A percentile compares a stretch with the other conserved stretches of the same genome.
Evolutionary conservation across 2,113 vertebrate genomes (phyloP).

Genomic region (Limanda limanda): DNA sequence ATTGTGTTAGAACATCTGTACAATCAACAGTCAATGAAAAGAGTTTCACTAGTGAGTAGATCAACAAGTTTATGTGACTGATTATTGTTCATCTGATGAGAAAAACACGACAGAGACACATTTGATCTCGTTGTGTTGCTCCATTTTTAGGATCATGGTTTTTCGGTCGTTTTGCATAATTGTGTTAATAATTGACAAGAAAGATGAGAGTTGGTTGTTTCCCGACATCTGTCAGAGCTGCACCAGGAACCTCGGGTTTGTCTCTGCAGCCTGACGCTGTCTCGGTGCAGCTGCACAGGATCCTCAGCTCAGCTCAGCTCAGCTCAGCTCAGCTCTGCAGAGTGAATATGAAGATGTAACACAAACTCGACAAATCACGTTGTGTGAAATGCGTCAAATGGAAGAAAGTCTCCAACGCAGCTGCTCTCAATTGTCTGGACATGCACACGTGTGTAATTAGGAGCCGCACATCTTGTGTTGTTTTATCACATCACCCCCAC

Average conservation of each 20-base stretch:
- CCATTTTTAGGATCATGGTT: too few species aligned
- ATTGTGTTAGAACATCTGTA: too few species aligned
- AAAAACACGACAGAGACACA: too few species aligned
- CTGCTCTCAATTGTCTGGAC: constrained; percentile 14
- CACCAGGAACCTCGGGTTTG: not conserved
- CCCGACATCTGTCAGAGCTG: not conserved
- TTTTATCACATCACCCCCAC: constrained; percentile 20
- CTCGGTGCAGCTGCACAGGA: not conserved
- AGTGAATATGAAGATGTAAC: not conserved
- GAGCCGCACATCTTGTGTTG: constrained; percentile 33
- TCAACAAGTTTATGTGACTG: too few species aligned
- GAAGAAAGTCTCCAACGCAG: not conserved
- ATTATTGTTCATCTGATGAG: too few species aligned
- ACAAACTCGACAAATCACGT: not conserved
- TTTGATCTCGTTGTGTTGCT: too few species aligned
- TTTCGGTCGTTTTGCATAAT: too few species aligned
- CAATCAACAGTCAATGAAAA: too few species aligned
- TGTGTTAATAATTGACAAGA: too few species aligned
- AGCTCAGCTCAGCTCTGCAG: not conserved
- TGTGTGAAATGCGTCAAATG: constrained; percentile 10
- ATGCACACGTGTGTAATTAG: constrained; percentile 4
- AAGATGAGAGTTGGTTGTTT: too few species aligned
- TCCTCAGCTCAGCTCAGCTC: not conserved
- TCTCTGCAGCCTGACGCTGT: not conserved
- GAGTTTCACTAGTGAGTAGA: too few species aligned